Base-by-base conservation (phyloP, 2,888 invertebrate species). In the Marasmarcha lunaedactyla region DNA sequence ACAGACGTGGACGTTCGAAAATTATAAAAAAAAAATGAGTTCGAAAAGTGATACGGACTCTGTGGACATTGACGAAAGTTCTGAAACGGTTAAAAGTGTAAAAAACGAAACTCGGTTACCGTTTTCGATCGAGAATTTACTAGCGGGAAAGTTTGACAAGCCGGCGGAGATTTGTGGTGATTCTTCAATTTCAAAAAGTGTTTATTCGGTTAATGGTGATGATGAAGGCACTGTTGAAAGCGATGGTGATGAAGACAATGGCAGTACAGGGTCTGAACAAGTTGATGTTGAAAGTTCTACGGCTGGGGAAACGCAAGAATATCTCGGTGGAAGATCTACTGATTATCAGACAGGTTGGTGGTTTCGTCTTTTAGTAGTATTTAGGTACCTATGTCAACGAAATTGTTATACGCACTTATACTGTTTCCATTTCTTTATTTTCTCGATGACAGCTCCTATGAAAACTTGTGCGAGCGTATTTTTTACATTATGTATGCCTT, bases 71-170 rank as follows among this genome's bases (percentile, higher is more conserved):
- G 64, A 69, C n/a, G 62, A 62, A 44, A 45, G 26, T 30, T 38
- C 7, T 15, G 40, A 44, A 42, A 48, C 30, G 30, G 4, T 3
- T 20, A 7, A 4, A 43, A 33, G 55, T 51, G 40, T 43, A 46
- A 34, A 71, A 66, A 59, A 42, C 0, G 79, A 78, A 42, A 44
- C 54, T 0, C 77, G 71, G 53, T 45, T 81, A 7, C 59, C 79
- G 0, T 83, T 83, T 54, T 83, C 81, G 0, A 83, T 83, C 36
- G 81, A 81, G 27, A 81, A 57, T 50, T 58, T 83, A 36, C 49
- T 83, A 1, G 73, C 81, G 1, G 68, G 71, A 46, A 83, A 76
- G 51, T 68, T 74, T 42, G 57, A 59, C 26, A 55, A 48, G 44
- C 39, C 48, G n/a, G 40, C 39, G 10, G 33, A 37, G 27, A 35